Evolutionary conservation across 2,888 invertebrate genomes (phyloP), one percentile per base, ranked within the genome.

Genomic region (Metacarcinus magister): DNA sequence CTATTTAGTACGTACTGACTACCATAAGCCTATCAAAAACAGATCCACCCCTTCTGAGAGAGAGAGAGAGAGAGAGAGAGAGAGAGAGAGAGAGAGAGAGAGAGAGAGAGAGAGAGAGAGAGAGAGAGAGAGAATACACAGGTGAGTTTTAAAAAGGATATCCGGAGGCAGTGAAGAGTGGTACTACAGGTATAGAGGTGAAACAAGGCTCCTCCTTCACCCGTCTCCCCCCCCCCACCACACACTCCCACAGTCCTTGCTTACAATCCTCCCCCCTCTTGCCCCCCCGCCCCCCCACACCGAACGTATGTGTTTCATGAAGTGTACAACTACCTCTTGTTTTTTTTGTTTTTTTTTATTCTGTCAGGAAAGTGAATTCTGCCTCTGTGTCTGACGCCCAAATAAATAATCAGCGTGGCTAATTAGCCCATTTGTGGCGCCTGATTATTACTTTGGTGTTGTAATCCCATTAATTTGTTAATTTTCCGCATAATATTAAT

Each of bases 381-480:
- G 13, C 28, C 39, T 10, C 16, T 39, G 87, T 39, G 16, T 39
- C 16, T 87, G 87, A 39, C 39, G 39, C 16, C 87, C 16, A 87
- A 87, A 87, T 87, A 87, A 39, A 87, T 39, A 87, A 87, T 87
- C n/a, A 87, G 10, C 87, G 87, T 39, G 32, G 87, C 87, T 87
- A 87, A 87, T 87, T 87, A 87, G 39, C 39, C 87, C 87, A 87
- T 87, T 87, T 87, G 87, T 87, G 87, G 39, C 5, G 87, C 87
- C 87, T 87, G 87, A 87, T 87, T 87, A 87, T 87, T 87, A 87
- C 87, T 87, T 87, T 39, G 87, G 87, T 87, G 87, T 87, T 87
- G 87, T 87, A 87, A 87, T 87, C 87, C 87, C 87, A 87, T 87
- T 87, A 87, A 87, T 87, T 87, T 87, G 87, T 87, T 87, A 87